A percentile compares a stretch with the other conserved stretches of the same genome.
These are phyloP conservation scores for Perca schrenkii DNA, from an alignment of 2,113 vertebrate species.

Conservation along the genomic window DNA sequence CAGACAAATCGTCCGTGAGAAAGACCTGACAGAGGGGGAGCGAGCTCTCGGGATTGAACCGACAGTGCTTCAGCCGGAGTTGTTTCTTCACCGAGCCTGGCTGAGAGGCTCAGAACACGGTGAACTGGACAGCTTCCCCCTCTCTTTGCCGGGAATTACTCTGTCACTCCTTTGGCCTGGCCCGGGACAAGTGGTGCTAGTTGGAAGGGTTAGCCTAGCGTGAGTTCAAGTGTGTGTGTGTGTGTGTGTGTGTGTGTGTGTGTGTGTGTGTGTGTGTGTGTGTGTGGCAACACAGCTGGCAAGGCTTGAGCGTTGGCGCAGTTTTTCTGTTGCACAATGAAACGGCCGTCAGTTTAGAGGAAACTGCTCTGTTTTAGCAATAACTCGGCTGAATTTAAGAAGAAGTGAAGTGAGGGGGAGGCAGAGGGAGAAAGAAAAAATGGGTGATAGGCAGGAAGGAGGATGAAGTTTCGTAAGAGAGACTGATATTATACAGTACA, in stretches of 20 bases:
- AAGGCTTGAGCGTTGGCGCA: constrained; percentile 5
- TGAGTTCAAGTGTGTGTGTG: constrained; percentile 18
- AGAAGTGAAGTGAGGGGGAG: constrained; percentile 27
- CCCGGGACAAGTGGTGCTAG: constrained; percentile 36
- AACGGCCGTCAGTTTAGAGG: constrained; percentile 10
- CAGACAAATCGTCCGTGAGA: constrained; percentile 39
- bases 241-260: too few relatives aligned
- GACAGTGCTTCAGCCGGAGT: constrained; percentile 34
- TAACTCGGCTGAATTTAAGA: constrained; percentile 51
- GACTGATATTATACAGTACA: background rate
- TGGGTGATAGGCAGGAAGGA: background rate
- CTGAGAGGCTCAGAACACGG: constrained; percentile 36
- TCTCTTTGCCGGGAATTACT: constrained; percentile 51
- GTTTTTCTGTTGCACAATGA: constrained; percentile 63
- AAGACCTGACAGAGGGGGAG: background rate
- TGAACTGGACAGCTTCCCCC: constrained; percentile 54
- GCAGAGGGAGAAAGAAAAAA: background rate
- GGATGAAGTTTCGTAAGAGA: background rate
- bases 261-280: background rate
- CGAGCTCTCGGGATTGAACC: constrained; percentile 16
- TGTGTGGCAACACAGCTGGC: constrained; percentile 59
- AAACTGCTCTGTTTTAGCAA: constrained; percentile 34
- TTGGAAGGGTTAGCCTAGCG: constrained; percentile 35
- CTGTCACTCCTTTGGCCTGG: constrained; percentile 59
- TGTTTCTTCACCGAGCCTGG: constrained; percentile 52